phyloP scores from a whole-genome alignment of 2,113 vertebrate species.

The Semnornis frantzii region DNA sequence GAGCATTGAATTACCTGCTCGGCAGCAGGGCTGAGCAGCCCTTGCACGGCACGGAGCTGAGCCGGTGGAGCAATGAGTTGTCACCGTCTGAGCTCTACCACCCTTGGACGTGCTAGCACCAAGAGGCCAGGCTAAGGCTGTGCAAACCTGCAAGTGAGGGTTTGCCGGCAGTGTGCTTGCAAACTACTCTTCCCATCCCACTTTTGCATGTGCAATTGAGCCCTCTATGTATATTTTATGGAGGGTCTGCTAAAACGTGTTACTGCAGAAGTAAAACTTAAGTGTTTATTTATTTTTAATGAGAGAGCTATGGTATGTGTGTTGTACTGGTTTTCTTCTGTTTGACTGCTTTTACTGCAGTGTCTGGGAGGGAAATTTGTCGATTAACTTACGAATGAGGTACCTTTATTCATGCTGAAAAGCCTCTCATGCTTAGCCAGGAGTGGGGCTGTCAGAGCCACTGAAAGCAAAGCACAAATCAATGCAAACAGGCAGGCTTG shows the following conservation, averaged over 20 bases:
- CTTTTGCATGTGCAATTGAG: neutral
- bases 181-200: neutral
- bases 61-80: neutral
- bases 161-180: neutral
- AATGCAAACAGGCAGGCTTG: neutral
- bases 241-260: neutral
- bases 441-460: neutral
- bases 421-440: neutral
- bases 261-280: neutral
- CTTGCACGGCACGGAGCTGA: fast-evolving
- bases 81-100: neutral
- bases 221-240: neutral
- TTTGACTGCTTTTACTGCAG: neutral
- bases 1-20: neutral
- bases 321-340: neutral
- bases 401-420: neutral
- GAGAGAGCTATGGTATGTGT: neutral
- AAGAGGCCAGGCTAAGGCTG: neutral
- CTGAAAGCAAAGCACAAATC: neutral
- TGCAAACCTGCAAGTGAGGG: fast-evolving
- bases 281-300: neutral
- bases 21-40: neutral
- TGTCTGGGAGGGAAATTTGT: neutral
- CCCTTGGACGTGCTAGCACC: fast-evolving
- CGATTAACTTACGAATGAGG: neutral